Evolutionary conservation across 2,113 vertebrate genomes (phyloP), one percentile per base, ranked within the genome.

Genomic region (Butorides virescens): DNA sequence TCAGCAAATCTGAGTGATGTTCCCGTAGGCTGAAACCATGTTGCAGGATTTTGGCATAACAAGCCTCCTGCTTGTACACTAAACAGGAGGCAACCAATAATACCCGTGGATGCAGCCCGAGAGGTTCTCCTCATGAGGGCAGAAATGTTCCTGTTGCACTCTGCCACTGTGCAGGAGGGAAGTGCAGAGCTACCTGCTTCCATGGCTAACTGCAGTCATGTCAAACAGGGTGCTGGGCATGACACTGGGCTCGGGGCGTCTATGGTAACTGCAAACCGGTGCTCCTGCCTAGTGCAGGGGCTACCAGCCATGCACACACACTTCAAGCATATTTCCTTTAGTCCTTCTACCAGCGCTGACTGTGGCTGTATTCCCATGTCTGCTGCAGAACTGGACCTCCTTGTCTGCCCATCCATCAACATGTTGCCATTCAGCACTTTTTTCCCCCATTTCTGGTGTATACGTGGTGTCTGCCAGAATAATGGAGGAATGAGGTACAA

Each of bases 371-470:
- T 58, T 63, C 15, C 13, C 37, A 13, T 26, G 37, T 53, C 32
- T 18, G n/a, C 19, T 42, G 56, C 25, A 76, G n/a, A 79, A 19
- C 9, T 66, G 25, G 6, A 30, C 27, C 7, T 30, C 20, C 15
- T 62, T 44, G 9, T 59, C 44, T 27, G 10, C 39, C 47, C 8
- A 42, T 36, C 8, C 22, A 15, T 30, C 5, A 17, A 17, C 1
- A 3, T 10, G 15, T 22, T 72, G n/a, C 23, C 2, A 2, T 52
- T 42, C 30, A 58, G 39, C 30, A 49, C 30, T 18, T 67, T 36
- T 36, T 2, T 3, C 15, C 3, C 10, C 3, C 1, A 2, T 73
- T 56, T 46, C 49, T 50, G 11, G 19, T 8, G 7, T 27, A 3
- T 20, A 11, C 7, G 3, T 36, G 4, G 3, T 37, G n/a, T 21